Base-by-base conservation (phyloP, 2,797 vertebrate genomes). In the Loriculus beryllinus region DNA sequence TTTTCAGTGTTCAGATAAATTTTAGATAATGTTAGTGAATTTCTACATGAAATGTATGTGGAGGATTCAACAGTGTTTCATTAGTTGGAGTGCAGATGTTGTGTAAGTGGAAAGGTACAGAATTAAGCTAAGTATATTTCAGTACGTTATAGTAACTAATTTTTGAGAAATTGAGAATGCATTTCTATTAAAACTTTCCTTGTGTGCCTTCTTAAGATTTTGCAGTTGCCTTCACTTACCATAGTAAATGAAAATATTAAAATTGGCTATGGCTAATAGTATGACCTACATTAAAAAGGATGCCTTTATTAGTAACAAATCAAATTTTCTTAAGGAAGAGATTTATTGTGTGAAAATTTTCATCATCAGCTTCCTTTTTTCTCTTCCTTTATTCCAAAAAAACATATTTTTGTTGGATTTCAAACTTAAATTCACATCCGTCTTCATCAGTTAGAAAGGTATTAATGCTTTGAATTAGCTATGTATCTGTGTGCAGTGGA, bases 381-480 rank as follows among this genome's bases (percentile, higher is more conserved):
- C 39, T 84, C 42, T 16, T n/a, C n/a, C n/a, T n/a, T n/a, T n/a
- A n/a, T n/a, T n/a, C n/a, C n/a, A n/a, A n/a, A n/a, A n/a, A n/a
- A 48, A 48, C 48, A 52, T 29, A 23, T 43, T 94, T 90, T 51
- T 33, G 10, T 91, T 83, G 67, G 19, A 43, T 94, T 85, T 48
- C 47, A 76, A 92, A 86, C 37, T 85, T 92, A 49, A 52, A 64
- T 70, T 93, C 76, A 60, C 78, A 90, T 96, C 79, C 92, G 76
- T 96, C 93, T 90, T 90, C 54, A 49, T 96, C 92, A 89, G 33
- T 96, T 96, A 92, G 81, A 92, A 96, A 96, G 86, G 76, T 97
- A 77, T 93, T 92, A 94, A 87, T 94, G 82, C 90, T 88, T 87
- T 81, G 88, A 82, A 72, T 88, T 94, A 90, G 65, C 87, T 75